These are phyloP conservation scores for Cyaniris semiargus DNA, from an alignment of 2,888 invertebrate genomes.

Conservation along the genomic window DNA sequence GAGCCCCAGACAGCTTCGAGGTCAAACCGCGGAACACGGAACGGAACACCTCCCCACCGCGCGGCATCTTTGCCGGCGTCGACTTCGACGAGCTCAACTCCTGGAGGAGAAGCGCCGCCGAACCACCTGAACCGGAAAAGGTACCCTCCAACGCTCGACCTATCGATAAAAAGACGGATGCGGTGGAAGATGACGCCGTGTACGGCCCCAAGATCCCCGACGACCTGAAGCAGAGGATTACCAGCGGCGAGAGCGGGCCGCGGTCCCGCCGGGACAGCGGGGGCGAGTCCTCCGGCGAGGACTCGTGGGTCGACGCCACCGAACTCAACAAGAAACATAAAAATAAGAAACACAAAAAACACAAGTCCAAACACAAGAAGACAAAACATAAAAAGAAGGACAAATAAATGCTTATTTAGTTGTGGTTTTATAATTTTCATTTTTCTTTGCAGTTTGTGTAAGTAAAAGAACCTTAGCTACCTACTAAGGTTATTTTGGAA, in stretches of 20 bases:
- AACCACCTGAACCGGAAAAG: conserved; percentile 38
- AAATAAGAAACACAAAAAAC: conserved; percentile 73
- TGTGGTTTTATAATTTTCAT: not conserved
- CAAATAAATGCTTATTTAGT: conserved; percentile 46
- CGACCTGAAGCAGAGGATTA: conserved; percentile 49
- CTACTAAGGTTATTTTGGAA: not conserved
- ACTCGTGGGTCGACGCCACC: conserved; percentile 77
- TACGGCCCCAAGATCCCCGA: conserved; percentile 83
- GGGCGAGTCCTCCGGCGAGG: conserved; percentile 59
- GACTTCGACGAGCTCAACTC: conserved; percentile 81
- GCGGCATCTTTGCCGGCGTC: conserved; percentile 86
- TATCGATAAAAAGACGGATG: conserved; percentile 35
- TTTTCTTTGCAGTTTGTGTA: not conserved
- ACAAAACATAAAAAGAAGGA: conserved; percentile 69
- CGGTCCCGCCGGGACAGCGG: conserved; percentile 48
- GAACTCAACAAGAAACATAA: conserved; percentile 64
- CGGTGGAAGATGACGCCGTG: conserved; percentile 49
- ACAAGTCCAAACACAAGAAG: conserved; percentile 68
- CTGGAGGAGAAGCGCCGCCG: conserved; percentile 58
- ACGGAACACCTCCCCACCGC: conserved; percentile 84
- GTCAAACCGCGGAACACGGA: conserved; percentile 77
- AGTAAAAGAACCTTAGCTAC: not conserved
- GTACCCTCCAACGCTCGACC: conserved; percentile 35
- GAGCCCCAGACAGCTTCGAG: conserved; percentile 48
- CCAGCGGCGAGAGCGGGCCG: conserved; percentile 44